Evolutionary conservation across 2,113 vertebrate species (phyloP).

Genomic region (Sorex araneus): DNA sequence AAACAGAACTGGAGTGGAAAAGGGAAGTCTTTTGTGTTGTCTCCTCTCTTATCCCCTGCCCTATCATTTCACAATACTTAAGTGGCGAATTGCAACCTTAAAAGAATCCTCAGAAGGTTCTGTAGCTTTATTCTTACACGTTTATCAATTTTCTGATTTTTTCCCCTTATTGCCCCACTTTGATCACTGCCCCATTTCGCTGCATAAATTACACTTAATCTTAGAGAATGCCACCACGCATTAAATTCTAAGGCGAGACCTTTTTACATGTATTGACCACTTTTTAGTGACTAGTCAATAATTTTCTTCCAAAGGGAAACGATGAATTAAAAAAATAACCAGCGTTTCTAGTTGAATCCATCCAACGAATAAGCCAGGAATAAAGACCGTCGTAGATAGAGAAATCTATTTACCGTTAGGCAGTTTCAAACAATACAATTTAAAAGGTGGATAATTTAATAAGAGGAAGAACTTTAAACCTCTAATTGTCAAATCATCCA

Average conservation of each 20-base stretch:
- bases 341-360: slow-evolving; percentile 54
- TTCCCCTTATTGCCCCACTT: background rate
- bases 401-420: slow-evolving; percentile 54
- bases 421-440: slow-evolving; percentile 64
- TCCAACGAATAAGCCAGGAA: background rate
- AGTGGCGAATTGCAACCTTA: background rate
- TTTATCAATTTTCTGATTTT: slow-evolving; percentile 34
- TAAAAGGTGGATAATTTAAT: slow-evolving; percentile 69
- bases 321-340: slow-evolving; percentile 49
- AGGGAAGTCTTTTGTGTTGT: slow-evolving; percentile 81
- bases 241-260: slow-evolving; percentile 15
- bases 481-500: slow-evolving; percentile 68
- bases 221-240: slow-evolving; percentile 40
- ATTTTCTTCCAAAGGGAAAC: slow-evolving; percentile 53
- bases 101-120: background rate
- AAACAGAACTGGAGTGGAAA: slow-evolving; percentile 41
- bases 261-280: slow-evolving; percentile 46
- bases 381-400: background rate
- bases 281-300: slow-evolving; percentile 41
- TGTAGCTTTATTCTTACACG: background rate
- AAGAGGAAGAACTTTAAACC: slow-evolving; percentile 65
- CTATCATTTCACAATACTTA: slow-evolving; percentile 37
- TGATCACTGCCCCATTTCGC: slow-evolving; percentile 15
- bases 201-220: slow-evolving; percentile 55
- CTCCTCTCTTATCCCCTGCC: background rate